phyloP scores from a whole-genome alignment of 2,797 vertebrate species.

The Cyclopterus lumpus region DNA sequence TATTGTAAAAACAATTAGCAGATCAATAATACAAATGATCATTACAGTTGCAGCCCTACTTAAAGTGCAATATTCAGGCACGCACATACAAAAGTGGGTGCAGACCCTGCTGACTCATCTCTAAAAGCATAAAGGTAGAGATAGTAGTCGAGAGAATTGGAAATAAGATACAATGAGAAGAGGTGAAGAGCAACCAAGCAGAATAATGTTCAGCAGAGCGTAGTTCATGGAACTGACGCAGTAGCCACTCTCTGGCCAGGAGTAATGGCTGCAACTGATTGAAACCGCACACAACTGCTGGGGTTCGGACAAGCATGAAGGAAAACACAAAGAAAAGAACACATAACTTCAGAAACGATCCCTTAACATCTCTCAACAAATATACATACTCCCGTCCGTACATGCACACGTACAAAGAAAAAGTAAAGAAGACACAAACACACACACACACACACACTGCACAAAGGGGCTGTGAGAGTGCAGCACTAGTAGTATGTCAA shows the following conservation, averaged over 20 bases:
- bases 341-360: constrained; percentile 16
- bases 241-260: constrained; percentile 44
- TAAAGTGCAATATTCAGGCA: not conserved
- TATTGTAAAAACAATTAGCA: not conserved
- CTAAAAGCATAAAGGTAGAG: constrained; percentile 25
- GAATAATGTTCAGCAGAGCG: constrained; percentile 43
- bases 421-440: constrained; percentile 45
- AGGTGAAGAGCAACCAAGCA: constrained; percentile 45
- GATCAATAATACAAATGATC: not conserved
- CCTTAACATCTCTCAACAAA: constrained; percentile 44
- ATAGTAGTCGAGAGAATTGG: constrained; percentile 23
- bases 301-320: constrained; percentile 42
- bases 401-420: constrained; percentile 12
- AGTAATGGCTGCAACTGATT: constrained; percentile 68
- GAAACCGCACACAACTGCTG: constrained; percentile 57
- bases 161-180: constrained; percentile 34
- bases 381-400: constrained; percentile 9
- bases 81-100: constrained; percentile 10
- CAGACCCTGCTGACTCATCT: constrained; percentile 43
- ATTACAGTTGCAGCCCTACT: not conserved
- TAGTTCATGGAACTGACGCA: constrained; percentile 33
- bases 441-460: constrained; percentile 55
- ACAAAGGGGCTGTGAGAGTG: constrained; percentile 62
- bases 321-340: constrained; percentile 36
- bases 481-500: constrained; percentile 78